Evolutionary conservation across 2,797 vertebrate genomes (phyloP).

Genomic region (Alca torda): DNA sequence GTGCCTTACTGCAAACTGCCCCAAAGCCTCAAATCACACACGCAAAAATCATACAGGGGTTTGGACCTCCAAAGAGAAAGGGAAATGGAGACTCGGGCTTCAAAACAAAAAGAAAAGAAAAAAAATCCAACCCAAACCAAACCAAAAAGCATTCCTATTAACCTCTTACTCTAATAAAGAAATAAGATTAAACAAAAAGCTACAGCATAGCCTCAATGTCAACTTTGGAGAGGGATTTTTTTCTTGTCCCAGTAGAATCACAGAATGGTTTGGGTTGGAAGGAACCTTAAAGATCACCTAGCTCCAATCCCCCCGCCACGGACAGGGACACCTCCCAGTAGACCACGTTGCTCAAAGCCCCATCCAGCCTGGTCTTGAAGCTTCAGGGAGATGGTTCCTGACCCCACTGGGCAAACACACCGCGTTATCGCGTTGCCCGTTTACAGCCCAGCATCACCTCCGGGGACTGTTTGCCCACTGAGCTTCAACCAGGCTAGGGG

Average conservation of each 20-base stretch:
- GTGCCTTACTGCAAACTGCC: not conserved
- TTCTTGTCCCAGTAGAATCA: not conserved
- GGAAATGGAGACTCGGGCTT: not conserved
- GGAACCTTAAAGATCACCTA: no score
- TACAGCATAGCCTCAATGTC: not conserved
- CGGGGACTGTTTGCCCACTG: not conserved
- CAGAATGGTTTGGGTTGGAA: no score
- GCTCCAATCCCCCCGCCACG: no score
- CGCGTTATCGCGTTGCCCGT: accelerated
- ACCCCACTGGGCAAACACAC: not conserved
- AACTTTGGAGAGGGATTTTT: not conserved
- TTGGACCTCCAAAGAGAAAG: not conserved
- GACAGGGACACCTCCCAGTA: no score
- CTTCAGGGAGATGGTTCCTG: not conserved
- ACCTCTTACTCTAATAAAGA: not conserved
- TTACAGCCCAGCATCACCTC: not conserved
- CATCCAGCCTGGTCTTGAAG: not conserved
- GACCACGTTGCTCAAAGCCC: no score
- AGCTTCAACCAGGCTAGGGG: not conserved
- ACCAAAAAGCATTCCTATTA: not conserved
- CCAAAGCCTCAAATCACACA: not conserved
- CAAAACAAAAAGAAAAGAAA: not conserved
- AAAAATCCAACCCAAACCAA: not conserved
- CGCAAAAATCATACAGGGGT: not conserved
- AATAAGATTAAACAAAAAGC: not conserved